A percentile compares a stretch with the other conserved stretches of the same genome.
Conservation (phyloP, 2,113 vertebrate species). For the Gallinago undulata region DNA sequence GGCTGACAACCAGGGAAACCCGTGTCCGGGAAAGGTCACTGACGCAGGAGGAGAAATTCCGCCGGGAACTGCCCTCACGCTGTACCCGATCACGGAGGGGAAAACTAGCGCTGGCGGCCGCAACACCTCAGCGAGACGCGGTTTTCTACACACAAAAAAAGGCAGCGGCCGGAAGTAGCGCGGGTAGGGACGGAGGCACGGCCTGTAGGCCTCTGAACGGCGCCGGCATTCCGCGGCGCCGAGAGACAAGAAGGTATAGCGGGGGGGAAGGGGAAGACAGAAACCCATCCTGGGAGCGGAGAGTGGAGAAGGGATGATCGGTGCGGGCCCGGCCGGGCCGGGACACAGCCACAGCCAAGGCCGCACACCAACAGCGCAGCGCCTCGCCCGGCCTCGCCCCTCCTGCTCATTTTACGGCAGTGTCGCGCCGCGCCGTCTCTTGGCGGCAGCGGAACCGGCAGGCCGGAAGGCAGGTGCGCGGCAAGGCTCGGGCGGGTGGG, state of each 20-base stretch:
- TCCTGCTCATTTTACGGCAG: not conserved
- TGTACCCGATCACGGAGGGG: rapidly evolving
- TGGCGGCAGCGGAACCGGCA: not conserved
- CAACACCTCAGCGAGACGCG: rapidly evolving
- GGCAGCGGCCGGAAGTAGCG: no score
- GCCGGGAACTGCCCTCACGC: no score
- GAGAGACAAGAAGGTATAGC: rapidly evolving
- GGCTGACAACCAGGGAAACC: rapidly evolving
- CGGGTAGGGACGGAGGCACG: rapidly evolving
- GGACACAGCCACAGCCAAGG: rapidly evolving
- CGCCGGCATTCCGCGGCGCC: no score
- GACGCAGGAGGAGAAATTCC: rapidly evolving
- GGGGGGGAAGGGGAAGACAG: rapidly evolving
- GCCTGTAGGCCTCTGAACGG: rapidly evolving
- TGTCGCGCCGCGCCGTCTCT: not conserved
- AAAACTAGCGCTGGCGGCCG: rapidly evolving
- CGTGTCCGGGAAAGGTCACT: rapidly evolving
- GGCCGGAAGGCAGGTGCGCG: constrained; percentile 7
- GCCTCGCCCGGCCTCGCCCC: not conserved
- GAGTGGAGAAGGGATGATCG: rapidly evolving
- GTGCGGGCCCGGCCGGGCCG: rapidly evolving
- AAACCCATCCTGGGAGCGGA: rapidly evolving
- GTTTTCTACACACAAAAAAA: rapidly evolving
- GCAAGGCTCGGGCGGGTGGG: not conserved
- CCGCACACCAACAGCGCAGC: rapidly evolving